Evolutionary conservation across 2,113 vertebrate species (phyloP).

Genomic region (Myotis lucifugus): DNA sequence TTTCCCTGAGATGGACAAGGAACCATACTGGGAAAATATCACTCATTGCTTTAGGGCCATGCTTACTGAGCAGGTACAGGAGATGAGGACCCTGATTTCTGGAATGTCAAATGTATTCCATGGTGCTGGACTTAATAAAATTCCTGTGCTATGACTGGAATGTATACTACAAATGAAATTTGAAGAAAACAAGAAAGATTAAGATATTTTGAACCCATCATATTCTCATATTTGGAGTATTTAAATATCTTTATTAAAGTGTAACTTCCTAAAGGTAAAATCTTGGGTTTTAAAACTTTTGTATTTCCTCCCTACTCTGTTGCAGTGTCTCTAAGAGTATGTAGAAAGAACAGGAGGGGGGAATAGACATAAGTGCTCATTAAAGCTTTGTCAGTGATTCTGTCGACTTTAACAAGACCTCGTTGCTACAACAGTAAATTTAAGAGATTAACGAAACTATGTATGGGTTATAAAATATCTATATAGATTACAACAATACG

Average conservation of each 20-base stretch:
- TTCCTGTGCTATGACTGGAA: not conserved
- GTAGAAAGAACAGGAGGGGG: not conserved
- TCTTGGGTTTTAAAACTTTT: not conserved
- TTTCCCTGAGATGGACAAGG: not conserved
- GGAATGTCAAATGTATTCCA: not conserved
- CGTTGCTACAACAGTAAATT: not conserved
- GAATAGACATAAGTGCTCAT: not conserved
- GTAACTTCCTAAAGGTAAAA: not conserved
- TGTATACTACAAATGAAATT: not conserved
- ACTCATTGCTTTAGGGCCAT: not conserved
- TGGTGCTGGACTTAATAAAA: constrained; percentile 4
- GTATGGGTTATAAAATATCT: not conserved
- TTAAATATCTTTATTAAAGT: not conserved
- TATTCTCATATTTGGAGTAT: not conserved
- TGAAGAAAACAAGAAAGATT: constrained; percentile 1
- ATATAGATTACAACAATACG: not conserved
- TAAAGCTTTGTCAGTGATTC: not conserved
- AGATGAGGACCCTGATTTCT: not conserved
- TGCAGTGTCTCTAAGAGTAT: not conserved
- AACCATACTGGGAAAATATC: not conserved
- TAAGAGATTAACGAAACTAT: not conserved
- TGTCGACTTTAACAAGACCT: not conserved
- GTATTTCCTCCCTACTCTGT: not conserved
- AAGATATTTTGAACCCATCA: constrained; percentile 1
- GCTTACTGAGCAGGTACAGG: not conserved